phyloP scores from a whole-genome alignment of 2,113 vertebrate species.

The Neogobius melanostomus region DNA sequence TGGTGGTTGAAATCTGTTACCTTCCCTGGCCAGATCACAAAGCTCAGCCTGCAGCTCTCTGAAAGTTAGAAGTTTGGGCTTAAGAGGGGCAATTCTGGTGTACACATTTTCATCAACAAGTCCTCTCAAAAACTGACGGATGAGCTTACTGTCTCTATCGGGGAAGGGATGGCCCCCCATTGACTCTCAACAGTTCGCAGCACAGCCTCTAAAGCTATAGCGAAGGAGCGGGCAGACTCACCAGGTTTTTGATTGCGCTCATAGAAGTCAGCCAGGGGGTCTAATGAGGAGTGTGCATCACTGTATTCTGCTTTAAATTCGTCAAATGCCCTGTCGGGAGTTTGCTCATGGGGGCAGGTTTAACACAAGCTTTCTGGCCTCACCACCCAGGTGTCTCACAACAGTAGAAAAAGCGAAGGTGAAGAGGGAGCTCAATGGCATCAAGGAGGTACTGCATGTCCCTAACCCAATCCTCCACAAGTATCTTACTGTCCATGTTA shows the following conservation, averaged over 20 bases:
- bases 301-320: constrained; percentile 22
- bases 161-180: constrained; percentile 13
- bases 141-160: constrained; percentile 27
- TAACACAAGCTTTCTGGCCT: constrained; percentile 19
- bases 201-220: constrained; percentile 20
- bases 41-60: constrained; percentile 14
- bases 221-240: constrained; percentile 31
- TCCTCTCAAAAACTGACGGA: constrained; percentile 20
- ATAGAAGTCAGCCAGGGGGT: constrained; percentile 32
- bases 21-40: background rate
- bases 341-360: constrained; percentile 18
- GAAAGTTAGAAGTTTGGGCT: constrained; percentile 2
- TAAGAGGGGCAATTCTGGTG: constrained; percentile 2
- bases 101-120: constrained; percentile 29
- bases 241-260: constrained; percentile 8
- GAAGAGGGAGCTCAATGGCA: constrained; percentile 13
- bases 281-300: too few relatives aligned
- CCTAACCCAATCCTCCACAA: constrained; percentile 8
- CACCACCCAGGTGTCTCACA: constrained; percentile 5
- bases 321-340: constrained; percentile 11
- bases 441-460: constrained; percentile 36
- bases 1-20: constrained; percentile 5
- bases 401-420: constrained; percentile 13
- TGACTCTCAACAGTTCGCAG: constrained; percentile 12
- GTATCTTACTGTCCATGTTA: constrained; percentile 13